These are phyloP conservation scores for Loripinus fragilis DNA, from an alignment of 2,888 invertebrate genomes.

Conservation along the genomic window DNA sequence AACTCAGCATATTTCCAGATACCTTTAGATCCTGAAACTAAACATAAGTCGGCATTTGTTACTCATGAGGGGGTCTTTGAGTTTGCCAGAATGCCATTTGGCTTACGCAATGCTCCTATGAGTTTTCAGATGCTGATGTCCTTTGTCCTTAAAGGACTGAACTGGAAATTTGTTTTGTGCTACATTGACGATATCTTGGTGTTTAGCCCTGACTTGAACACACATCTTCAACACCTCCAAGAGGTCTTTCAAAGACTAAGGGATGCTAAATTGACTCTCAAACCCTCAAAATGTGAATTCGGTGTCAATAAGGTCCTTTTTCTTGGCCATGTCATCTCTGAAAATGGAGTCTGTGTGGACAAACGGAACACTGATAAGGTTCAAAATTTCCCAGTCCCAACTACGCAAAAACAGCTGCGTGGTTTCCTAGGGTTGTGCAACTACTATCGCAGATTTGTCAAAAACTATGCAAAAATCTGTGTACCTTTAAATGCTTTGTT, in stretches of 20 bases:
- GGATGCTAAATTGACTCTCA: conserved; percentile 44
- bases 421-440: conserved; percentile 34
- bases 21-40: conserved; percentile 30
- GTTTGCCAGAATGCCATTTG: conserved; percentile 53
- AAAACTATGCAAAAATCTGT: conserved; percentile 41
- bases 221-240: conserved; percentile 46
- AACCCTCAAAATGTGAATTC: conserved; percentile 57
- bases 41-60: conserved; percentile 49
- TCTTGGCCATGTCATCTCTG: conserved; percentile 52
- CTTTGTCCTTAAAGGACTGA: conserved; percentile 42
- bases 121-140: conserved; percentile 49
- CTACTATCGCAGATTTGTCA: conserved; percentile 51
- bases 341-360: conserved; percentile 45
- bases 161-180: conserved; percentile 52
- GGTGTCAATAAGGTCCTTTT: conserved; percentile 41
- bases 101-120: conserved; percentile 49
- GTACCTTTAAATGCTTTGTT: conserved; percentile 47
- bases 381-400: conserved; percentile 34
- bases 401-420: conserved; percentile 28
- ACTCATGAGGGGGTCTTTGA: conserved; percentile 47
- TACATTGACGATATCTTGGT: conserved; percentile 61
- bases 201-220: conserved; percentile 42
- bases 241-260: conserved; percentile 48
- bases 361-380: conserved; percentile 37
- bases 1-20: conserved; percentile 48